Conservation (phyloP, 2,797 vertebrate genomes). For the Fistularia commersonii region DNA sequence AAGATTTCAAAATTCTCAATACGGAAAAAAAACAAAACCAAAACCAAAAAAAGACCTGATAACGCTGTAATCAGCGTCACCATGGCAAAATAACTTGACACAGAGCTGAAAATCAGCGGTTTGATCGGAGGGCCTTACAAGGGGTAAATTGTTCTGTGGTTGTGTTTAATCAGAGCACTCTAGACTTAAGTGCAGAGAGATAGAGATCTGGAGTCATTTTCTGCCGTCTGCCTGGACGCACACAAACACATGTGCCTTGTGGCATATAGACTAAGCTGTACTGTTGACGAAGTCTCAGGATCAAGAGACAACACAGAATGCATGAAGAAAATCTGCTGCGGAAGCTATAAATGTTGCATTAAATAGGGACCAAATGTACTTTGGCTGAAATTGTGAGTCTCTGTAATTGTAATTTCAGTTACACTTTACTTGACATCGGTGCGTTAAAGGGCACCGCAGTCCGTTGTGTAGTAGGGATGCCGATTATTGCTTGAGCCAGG, state of each 20-base stretch:
- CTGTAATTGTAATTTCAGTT: slow-evolving; percentile 6
- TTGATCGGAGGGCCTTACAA: slow-evolving; percentile 61
- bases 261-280: slow-evolving; percentile 47
- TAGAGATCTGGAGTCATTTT: slow-evolving; percentile 75
- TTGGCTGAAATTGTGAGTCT: slow-evolving; percentile 12
- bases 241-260: slow-evolving; percentile 74
- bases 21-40: not conserved
- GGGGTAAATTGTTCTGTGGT: slow-evolving; percentile 67
- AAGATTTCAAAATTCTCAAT: slow-evolving; percentile 15
- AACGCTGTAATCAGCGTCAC: slow-evolving; percentile 63
- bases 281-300: slow-evolving; percentile 25
- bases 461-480: slow-evolving; percentile 4
- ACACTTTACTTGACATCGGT: slow-evolving; percentile 1
- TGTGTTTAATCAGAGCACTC: slow-evolving; percentile 73
- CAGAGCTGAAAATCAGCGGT: slow-evolving; percentile 61
- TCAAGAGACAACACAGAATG: slow-evolving; percentile 36
- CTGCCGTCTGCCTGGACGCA: slow-evolving; percentile 72
- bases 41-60: slow-evolving; percentile 40
- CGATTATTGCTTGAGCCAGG: slow-evolving; percentile 36
- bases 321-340: slow-evolving; percentile 27
- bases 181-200: slow-evolving; percentile 68
- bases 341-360: slow-evolving; percentile 31
- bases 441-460: slow-evolving; percentile 8
- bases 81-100: slow-evolving; percentile 64
- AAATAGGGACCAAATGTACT: slow-evolving; percentile 12